Conservation (phyloP, 2,113 vertebrate species). For the Microtus oregoni region DNA sequence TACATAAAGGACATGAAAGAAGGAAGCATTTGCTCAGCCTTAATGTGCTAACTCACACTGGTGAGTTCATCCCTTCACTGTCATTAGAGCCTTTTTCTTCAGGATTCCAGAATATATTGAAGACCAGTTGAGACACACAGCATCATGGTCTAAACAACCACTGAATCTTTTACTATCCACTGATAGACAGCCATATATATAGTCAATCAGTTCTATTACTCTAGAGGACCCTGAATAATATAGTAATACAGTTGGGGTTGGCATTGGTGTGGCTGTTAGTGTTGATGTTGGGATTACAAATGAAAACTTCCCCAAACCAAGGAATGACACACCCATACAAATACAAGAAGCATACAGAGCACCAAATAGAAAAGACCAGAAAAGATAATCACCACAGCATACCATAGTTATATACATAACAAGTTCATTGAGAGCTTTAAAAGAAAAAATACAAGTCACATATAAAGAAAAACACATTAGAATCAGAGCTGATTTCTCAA, state of each 20-base stretch:
- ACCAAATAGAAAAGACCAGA: background rate
- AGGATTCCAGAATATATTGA: background rate
- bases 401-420: background rate
- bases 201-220: background rate
- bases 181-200: background rate
- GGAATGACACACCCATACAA: background rate
- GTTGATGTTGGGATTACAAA: background rate
- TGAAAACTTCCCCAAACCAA: background rate
- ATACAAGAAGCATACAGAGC: background rate
- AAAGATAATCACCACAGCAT: background rate
- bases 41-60: background rate
- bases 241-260: background rate
- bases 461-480: background rate
- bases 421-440: background rate
- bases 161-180: background rate
- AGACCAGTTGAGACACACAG: background rate
- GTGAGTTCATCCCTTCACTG: background rate
- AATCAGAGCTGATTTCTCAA: background rate
- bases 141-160: background rate
- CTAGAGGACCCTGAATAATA: background rate
- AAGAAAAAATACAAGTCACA: background rate
- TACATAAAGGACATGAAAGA: background rate
- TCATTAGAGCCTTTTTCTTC: background rate
- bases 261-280: background rate
- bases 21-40: background rate